Base-by-base conservation (phyloP, 2,113 vertebrate genomes). In the Podarcis cretensis region DNA sequence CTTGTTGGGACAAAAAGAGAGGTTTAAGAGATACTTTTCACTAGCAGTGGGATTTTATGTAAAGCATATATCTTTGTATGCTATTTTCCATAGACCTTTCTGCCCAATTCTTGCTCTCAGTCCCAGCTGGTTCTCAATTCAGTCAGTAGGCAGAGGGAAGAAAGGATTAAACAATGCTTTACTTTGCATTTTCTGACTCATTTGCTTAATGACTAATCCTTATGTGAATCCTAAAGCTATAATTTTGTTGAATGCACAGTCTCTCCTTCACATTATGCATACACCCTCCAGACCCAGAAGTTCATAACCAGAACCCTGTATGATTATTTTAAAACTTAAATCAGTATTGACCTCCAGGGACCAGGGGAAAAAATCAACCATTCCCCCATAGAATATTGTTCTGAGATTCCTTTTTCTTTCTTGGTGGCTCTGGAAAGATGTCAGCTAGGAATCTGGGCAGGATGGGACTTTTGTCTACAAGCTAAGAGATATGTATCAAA, bases 121-220 rank as follows among this genome's bases (percentile, higher is more conserved):
- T 43, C 57, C 57, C 32, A 75, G 59, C 54, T 37, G 76, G n/a
- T 10, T 68, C 18, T 35, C 25, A 30, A 32, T 65, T 32, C 7
- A 54, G 27, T 68, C 73, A 54, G 21, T 27, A 83, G 40, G 40
- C 40, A 54, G 81, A n/a, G 32, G 35, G 30, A 65, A 88, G 69
- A 25, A 40, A 48, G n/a, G 76, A 66, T 76, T 83, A 88, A 79
- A 83, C 73, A 83, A 77, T 57, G n/a, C 81, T 35, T 30, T 65
- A 77, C 83, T 35, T 85, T 76, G 87, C 79, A 75, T 88, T 83
- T 82, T 65, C 71, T 76, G 87, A 88, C 69, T 75, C 80, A 63
- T 78, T 88, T 83, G 14, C 40, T 88, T 59, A 83, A 23, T 88
- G 73, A 83, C 87, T 76, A 77, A 88, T 76, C 73, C 81, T 68